phyloP scores from a whole-genome alignment of 2,888 invertebrate species.

The Pristionchus japonicus region DNA sequence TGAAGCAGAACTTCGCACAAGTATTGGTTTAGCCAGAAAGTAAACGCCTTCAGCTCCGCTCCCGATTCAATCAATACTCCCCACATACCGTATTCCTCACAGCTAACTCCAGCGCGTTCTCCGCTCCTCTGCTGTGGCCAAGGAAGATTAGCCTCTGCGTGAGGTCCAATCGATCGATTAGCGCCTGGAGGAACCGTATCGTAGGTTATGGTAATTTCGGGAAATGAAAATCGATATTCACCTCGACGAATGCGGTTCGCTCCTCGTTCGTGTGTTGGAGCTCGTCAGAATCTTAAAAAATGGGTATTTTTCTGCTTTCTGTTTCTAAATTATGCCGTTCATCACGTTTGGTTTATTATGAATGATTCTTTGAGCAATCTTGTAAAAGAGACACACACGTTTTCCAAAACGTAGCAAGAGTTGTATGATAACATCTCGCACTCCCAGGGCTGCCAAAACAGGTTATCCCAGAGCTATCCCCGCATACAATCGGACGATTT shows the following conservation, averaged over 20 bases:
- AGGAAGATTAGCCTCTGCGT: background rate
- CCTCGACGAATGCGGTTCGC: slow-evolving; percentile 39
- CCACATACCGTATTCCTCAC: background rate
- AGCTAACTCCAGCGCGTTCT: slow-evolving; percentile 36
- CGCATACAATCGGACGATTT: background rate
- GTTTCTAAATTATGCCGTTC: too few species aligned
- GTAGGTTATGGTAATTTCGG: too few species aligned
- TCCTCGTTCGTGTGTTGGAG: slow-evolving; percentile 45
- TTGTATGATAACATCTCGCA: background rate
- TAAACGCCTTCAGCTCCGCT: too few species aligned
- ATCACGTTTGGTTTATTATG: too few species aligned
- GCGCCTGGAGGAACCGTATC: background rate
- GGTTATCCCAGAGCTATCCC: background rate
- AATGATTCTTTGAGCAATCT: too few species aligned
- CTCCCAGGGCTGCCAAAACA: background rate
- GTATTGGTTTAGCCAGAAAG: too few species aligned
- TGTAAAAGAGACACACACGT: too few species aligned
- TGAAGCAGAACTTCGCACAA: too few species aligned
- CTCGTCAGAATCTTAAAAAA: slow-evolving; percentile 30
- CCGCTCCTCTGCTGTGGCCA: slow-evolving; percentile 29
- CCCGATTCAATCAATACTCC: background rate
- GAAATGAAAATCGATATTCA: background rate
- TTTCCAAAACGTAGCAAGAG: too few species aligned
- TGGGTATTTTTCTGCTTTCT: background rate
- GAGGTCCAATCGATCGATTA: slow-evolving; percentile 30